phyloP scores from a whole-genome alignment of 2,797 vertebrate species.

The Graptemys geographica region DNA sequence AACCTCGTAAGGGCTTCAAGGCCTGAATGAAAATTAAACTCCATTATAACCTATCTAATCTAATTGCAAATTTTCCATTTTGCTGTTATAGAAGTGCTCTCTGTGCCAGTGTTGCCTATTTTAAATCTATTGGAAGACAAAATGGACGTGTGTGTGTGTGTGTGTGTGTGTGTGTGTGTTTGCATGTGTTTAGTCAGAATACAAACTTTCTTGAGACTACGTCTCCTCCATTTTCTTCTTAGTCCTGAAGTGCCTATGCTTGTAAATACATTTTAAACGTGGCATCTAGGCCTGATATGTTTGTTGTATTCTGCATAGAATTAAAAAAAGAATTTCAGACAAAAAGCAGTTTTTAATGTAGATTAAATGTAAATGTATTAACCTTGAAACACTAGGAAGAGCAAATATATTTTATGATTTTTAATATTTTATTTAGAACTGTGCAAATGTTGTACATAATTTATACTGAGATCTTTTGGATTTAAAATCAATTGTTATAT shows the following conservation, averaged over 20 bases:
- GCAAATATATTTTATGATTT: not conserved
- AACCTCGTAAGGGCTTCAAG: conserved; percentile 32
- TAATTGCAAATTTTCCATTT: conserved; percentile 4
- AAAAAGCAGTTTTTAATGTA: conserved; percentile 3
- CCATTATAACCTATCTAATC: not conserved
- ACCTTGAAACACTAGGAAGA: not conserved
- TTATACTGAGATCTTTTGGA: conserved; percentile 10
- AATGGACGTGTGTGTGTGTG: not conserved
- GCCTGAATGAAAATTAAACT: conserved; percentile 41
- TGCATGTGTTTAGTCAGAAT: not conserved
- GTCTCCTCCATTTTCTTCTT: conserved; percentile 10
- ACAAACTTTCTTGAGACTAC: not conserved
- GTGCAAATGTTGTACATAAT: not conserved
- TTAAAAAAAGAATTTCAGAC: not conserved
- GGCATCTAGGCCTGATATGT: not conserved
- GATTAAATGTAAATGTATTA: not conserved
- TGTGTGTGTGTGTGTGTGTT: not conserved
- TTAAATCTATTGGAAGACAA: not conserved
- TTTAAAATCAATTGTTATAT: conserved; percentile 1
- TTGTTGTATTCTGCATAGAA: conserved; percentile 1
- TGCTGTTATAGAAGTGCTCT: not conserved
- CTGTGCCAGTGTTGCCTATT: not conserved
- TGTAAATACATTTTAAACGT: conserved; percentile 26
- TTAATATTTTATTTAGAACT: conserved; percentile 15
- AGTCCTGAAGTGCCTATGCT: conserved; percentile 48